Base-by-base conservation (phyloP, 2,888 invertebrate genomes). In the Drosophila robusta region DNA sequence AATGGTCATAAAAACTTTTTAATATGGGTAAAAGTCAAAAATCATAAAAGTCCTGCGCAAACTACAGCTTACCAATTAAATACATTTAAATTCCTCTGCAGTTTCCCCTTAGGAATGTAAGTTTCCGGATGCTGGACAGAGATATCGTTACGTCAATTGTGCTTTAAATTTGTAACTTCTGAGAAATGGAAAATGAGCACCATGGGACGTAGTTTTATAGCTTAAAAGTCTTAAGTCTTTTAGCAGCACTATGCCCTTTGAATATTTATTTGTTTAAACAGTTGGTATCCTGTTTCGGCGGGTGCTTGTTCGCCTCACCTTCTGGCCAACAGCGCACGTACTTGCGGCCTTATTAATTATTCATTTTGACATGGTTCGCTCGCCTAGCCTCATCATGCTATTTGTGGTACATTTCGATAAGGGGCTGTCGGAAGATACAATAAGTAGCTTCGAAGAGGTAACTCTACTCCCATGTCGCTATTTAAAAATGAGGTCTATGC, bases 1-100 rank as follows among this genome's bases (percentile, higher is more conserved):
- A 70, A 50, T 61, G 78, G 50, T 45, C 86, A 79, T 82, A 85
- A 85, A 87, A 82, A 87, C 83, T 87, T 82, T 87, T 87, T 82
- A 85, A 82, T 75, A 72, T 61, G 45, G 11, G 60, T 47, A 60
- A 61, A 36, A 44, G 49, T 75, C 44, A 64, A 41, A 52, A 70
- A 64, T 62, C 51, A 55, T 67, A 77, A 61, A 61, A 56, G 32
- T 42, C 14, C 38, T 9, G 36, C 18, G 12, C 55, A 29, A 47
- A 41, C 56, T 16, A 54, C 54, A 74, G 55, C 41, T 45, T 49
- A 68, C 75, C 84, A 87, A 85, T 82, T 87, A 78, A 63, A 70
- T 70, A 69, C 72, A 72, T 79, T 81, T 49, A 64, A 72, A 81
- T 70, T 80, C 65, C 61, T 36, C 63, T 71, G 63, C 60, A 78